Base-by-base conservation (phyloP, 2,797 vertebrate genomes). In the Danio kyathit region DNA sequence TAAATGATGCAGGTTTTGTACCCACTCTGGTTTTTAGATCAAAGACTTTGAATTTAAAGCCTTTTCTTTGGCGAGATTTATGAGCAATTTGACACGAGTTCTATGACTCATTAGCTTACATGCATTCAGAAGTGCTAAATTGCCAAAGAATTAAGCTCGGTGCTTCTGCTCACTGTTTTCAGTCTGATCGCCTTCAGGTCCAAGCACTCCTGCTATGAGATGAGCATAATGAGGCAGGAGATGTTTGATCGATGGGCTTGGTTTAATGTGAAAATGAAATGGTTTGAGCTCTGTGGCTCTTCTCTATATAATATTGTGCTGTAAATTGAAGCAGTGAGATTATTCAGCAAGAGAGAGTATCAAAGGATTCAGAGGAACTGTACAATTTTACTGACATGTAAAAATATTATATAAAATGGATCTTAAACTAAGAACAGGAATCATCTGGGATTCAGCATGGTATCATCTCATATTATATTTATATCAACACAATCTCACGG, bases 21-120 rank as follows among this genome's bases (percentile, higher is more conserved):
- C 63, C 61, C 52, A 52, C 38, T 74, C 14, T 56, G 17, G 74
- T 65, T 70, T 79, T 69, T 73, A 71, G 65, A 54, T 74, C 54
- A 59, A 79, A 71, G 70, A 84, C 82, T 80, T 86, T 86, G 89
- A 89, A 91, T 91, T 89, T 49, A 29, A 87, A 80, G 86, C 85
- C 87, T 89, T 90, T 89, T 89, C 87, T 91, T 88, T 94, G 92
- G 88, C 90, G 95, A 95, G 95, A 95, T 95, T 96, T 95, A 94
- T 92, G 93, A 89, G 87, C 93, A 94, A 95, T 95, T 95, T 93
- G 91, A 94, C 93, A 94, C 92, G 48, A 52, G 69, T 63, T 94
- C 92, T 93, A 93, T 96, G 94, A 95, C 89, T 97, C 96, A 96
- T 95, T 96, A 95, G 94, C 95, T 96, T 92, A 92, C 94, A 95